phyloP scores from a whole-genome alignment of 2,113 vertebrate species.

The Siniperca chuatsi region DNA sequence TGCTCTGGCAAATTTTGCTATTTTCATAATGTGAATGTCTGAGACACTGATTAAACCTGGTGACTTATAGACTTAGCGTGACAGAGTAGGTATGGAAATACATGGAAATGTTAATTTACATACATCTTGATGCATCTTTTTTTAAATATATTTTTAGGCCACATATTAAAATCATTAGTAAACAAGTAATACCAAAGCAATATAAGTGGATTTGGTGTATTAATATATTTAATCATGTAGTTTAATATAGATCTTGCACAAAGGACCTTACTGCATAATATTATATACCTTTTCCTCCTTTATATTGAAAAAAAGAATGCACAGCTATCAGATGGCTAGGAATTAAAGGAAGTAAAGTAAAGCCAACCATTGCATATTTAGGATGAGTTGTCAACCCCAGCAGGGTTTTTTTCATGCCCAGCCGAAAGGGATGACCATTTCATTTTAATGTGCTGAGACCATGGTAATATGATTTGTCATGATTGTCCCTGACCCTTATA shows the following conservation, averaged over 20 bases:
- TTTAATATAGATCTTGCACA: not conserved
- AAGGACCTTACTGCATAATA: not conserved
- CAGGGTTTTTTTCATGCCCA: conserved; percentile 23
- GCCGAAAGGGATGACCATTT: conserved; percentile 37
- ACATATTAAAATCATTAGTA: not conserved
- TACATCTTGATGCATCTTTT: not conserved
- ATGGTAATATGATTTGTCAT: conserved; percentile 54
- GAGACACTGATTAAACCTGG: not conserved
- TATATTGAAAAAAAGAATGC: not conserved
- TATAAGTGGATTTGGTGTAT: not conserved
- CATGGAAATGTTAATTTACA: not conserved
- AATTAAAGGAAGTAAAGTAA: not conserved
- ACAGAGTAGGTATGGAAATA: too few relatives aligned
- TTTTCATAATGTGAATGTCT: not conserved
- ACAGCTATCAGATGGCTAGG: not conserved
- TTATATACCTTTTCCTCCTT: not conserved
- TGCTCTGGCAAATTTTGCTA: not conserved
- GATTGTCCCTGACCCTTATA: conserved; percentile 56
- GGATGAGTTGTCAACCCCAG: conserved; percentile 9
- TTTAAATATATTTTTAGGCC: not conserved
- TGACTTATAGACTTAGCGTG: not conserved
- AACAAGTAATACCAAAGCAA: not conserved
- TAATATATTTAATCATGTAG: not conserved
- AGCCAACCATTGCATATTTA: conserved; percentile 42
- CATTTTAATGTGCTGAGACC: conserved; percentile 60